phyloP scores from a whole-genome alignment of 2,888 invertebrate genomes.

The Cartodere bifasciata region DNA sequence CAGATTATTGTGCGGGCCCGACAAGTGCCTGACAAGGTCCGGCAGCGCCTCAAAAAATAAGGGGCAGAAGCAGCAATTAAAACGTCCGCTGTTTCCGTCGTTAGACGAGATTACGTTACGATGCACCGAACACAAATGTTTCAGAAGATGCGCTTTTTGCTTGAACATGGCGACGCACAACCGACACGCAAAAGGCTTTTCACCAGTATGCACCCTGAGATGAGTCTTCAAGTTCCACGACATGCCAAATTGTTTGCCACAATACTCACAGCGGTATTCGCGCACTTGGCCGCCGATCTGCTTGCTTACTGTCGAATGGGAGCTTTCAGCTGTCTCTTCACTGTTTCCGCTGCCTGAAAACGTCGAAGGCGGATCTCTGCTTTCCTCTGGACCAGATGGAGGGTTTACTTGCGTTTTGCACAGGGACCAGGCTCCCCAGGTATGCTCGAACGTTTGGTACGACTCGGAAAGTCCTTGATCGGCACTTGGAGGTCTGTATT shows the following conservation, averaged over 20 bases:
- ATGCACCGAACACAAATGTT: constrained; percentile 81
- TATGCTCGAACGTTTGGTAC: constrained; percentile 35
- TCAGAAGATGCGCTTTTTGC: constrained; percentile 77
- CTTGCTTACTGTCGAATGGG: constrained; percentile 33
- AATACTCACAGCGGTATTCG: constrained; percentile 79
- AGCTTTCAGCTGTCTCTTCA: constrained; percentile 20
- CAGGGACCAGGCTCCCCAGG: constrained; percentile 53
- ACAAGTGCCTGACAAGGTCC: constrained; percentile 74
- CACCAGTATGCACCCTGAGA: constrained; percentile 75
- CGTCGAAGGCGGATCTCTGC: constrained; percentile 21
- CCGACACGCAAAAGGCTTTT: constrained; percentile 81
- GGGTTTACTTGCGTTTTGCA: constrained; percentile 52
- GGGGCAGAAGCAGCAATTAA: constrained; percentile 81
- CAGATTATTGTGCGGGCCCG: constrained; percentile 79
- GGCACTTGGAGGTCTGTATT: constrained; percentile 56
- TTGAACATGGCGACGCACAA: constrained; percentile 86
- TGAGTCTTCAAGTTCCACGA: constrained; percentile 87
- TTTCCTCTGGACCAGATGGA: constrained; percentile 23
- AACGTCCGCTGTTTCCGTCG: constrained; percentile 60
- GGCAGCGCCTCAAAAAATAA: constrained; percentile 75
- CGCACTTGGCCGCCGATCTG: constrained; percentile 53
- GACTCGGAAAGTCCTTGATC: constrained; percentile 45
- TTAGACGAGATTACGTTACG: constrained; percentile 77
- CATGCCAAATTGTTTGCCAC: constrained; percentile 86
- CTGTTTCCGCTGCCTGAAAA: constrained; percentile 21